These are phyloP conservation scores for Alitta virens DNA, from an alignment of 2,888 invertebrate genomes.

Conservation along the genomic window DNA sequence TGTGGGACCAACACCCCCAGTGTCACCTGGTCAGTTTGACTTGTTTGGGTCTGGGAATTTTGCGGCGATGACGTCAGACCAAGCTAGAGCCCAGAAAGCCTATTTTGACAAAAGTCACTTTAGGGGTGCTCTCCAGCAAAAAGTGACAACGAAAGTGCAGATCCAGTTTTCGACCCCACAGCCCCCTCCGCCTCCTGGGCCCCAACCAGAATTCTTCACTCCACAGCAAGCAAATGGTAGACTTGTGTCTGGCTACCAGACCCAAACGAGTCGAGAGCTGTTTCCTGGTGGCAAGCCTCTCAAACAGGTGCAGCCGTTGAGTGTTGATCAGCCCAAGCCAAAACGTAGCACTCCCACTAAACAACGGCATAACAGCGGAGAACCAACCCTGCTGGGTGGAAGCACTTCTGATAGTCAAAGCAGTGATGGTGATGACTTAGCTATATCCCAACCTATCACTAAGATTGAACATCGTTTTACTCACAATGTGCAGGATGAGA, in stretches of 20 bases:
- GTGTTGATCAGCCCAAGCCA: not conserved
- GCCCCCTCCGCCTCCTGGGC: not conserved
- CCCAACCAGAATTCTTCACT: not conserved
- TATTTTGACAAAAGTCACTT: too few species aligned
- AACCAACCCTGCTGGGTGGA: not conserved
- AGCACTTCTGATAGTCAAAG: constrained; percentile 22
- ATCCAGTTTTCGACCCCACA: not conserved
- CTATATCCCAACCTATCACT: constrained; percentile 1
- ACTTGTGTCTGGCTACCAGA: too few species aligned
- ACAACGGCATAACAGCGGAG: constrained; percentile 1
- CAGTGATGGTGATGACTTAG: constrained; percentile 13
- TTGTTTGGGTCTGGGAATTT: constrained; percentile 25
- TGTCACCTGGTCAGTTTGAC: constrained; percentile 18
- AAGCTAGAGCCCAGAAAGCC: constrained; percentile 6
- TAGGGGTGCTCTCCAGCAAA: too few species aligned
- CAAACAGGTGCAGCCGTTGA: too few species aligned
- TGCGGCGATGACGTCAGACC: constrained; percentile 12
- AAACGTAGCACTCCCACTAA: not conserved
- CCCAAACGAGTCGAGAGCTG: too few species aligned
- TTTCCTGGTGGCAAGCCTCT: too few species aligned
- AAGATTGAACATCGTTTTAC: too few species aligned
- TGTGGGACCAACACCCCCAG: constrained; percentile 36
- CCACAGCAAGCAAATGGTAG: not conserved
- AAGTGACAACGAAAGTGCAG: too few species aligned
- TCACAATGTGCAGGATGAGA: constrained; percentile 20